These are phyloP conservation scores for Aporophyla nigra DNA, from an alignment of 2,888 invertebrate genomes.

Conservation along the genomic window DNA sequence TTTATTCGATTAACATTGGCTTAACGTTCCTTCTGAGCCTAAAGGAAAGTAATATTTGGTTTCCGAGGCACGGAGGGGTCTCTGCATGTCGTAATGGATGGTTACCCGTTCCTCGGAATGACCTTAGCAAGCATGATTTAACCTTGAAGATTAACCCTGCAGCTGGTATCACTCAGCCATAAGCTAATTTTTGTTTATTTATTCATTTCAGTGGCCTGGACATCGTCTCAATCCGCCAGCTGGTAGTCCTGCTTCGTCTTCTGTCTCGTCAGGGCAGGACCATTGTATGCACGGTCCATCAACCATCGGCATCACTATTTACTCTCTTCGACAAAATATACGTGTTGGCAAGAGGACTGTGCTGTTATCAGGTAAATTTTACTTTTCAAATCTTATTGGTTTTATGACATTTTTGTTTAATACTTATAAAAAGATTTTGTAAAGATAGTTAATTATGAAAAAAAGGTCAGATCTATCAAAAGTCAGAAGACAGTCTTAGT, in stretches of 20 bases:
- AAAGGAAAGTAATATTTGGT: too few species aligned
- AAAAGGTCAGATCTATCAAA: too few species aligned
- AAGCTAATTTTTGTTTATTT: neutral
- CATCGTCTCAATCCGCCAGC: constrained; percentile 93
- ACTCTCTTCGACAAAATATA: constrained; percentile 94
- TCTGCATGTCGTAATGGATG: too few species aligned
- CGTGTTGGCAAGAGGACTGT: constrained; percentile 91
- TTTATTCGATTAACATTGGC: too few species aligned
- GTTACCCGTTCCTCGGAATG: too few species aligned
- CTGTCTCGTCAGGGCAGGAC: constrained; percentile 94
- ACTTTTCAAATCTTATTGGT: neutral
- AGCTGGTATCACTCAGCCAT: neutral
- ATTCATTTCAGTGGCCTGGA: constrained; percentile 92
- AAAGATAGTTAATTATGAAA: too few species aligned
- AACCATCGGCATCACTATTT: constrained; percentile 94
- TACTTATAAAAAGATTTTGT: too few species aligned
- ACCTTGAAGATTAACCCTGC: neutral
- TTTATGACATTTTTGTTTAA: neutral
- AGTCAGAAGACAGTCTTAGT: too few species aligned
- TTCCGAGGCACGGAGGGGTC: too few species aligned
- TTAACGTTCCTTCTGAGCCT: too few species aligned
- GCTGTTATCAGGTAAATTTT: constrained; percentile 87
- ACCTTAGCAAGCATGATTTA: neutral
- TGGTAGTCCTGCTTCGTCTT: constrained; percentile 92
- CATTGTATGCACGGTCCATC: constrained; percentile 95